Conservation (phyloP, 2,888 invertebrate species). For the Tholera decimalis region DNA sequence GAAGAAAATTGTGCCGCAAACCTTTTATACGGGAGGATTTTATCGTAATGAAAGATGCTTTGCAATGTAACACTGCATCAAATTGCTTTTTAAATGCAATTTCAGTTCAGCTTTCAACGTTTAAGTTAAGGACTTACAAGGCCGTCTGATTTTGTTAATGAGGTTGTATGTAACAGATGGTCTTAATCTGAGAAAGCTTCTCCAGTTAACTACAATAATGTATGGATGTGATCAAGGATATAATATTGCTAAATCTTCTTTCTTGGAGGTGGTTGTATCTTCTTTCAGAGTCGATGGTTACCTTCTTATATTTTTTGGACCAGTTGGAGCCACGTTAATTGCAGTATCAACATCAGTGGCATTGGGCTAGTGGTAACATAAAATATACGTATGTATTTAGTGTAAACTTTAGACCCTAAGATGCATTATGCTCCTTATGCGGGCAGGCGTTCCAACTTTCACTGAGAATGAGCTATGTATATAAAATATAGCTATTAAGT, state of each 20-base stretch:
- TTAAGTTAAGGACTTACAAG: conserved; percentile 9
- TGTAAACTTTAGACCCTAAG: not conserved
- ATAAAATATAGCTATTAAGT: not conserved
- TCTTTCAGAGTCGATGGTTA: no score
- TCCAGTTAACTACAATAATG: not conserved
- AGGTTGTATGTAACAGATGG: not conserved
- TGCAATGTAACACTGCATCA: conserved; percentile 21
- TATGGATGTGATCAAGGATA: not conserved
- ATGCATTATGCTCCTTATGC: not conserved
- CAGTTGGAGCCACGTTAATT: no score
- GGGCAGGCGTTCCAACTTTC: not conserved
- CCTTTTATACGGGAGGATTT: not conserved
- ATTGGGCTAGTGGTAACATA: not conserved
- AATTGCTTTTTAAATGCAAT: conserved; percentile 14
- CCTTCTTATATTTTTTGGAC: no score
- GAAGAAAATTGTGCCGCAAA: conserved; percentile 32
- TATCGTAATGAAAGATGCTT: conserved; percentile 3
- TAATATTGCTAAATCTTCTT: not conserved
- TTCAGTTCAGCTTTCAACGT: conserved; percentile 3
- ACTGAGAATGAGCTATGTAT: no score
- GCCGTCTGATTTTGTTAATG: conserved; percentile 12
- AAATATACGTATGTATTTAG: no score
- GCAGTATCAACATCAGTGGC: no score
- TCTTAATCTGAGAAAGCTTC: not conserved
- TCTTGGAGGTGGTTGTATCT: no score